Conservation (phyloP, 2,797 vertebrate genomes). For the Arrhamphus sclerolepis region DNA sequence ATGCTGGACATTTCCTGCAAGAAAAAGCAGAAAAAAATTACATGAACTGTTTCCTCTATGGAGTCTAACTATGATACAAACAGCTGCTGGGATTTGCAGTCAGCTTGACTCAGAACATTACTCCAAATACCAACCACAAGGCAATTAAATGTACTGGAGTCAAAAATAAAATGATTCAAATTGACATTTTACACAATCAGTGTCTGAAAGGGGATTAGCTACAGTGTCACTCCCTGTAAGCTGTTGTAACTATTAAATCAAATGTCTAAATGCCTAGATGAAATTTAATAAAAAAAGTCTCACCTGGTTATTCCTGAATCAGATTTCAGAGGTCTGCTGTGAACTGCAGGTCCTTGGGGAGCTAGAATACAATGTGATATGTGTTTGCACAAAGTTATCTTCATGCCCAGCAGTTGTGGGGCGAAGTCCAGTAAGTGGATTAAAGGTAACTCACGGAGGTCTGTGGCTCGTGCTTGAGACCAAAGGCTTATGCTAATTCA, state of each 20-base stretch:
- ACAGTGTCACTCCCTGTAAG: too few relatives aligned
- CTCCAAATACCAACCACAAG: too few relatives aligned
- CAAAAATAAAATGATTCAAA: background rate
- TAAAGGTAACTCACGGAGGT: background rate
- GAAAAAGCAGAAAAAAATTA: background rate
- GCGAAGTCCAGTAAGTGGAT: conserved; percentile 40
- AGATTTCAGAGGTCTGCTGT: background rate
- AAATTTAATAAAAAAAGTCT: background rate
- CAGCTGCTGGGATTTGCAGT: too few relatives aligned
- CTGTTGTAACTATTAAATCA: too few relatives aligned
- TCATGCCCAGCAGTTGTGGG: background rate
- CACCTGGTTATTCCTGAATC: conserved; percentile 26
- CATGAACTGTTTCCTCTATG: too few relatives aligned
- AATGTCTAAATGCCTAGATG: background rate
- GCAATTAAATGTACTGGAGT: too few relatives aligned
- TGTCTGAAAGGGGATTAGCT: too few relatives aligned
- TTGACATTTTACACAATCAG: too few relatives aligned
- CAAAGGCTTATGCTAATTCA: background rate
- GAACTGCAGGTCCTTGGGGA: background rate
- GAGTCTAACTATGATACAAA: too few relatives aligned
- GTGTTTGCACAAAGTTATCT: background rate
- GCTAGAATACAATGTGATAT: background rate
- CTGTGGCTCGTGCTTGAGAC: background rate
- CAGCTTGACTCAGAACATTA: too few relatives aligned
- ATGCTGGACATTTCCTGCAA: conserved; percentile 39